Base-by-base conservation (phyloP, 2,113 vertebrate genomes). In the Myotis brandtii region DNA sequence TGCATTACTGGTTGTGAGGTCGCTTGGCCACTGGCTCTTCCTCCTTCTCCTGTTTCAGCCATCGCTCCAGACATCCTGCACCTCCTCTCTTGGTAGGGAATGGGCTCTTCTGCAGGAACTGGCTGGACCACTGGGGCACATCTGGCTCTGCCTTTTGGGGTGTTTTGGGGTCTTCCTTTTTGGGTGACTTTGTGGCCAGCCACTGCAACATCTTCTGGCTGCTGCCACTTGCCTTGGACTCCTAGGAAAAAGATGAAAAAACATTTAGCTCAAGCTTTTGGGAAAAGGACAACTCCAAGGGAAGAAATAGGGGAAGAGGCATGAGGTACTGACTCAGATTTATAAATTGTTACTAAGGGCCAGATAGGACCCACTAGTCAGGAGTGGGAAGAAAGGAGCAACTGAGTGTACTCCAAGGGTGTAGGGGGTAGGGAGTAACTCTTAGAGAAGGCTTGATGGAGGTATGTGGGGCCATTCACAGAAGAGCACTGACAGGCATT, bases 121-220 rank as follows among this genome's bases (percentile, higher is more conserved):
- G 97, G 66, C 98, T 98, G 13, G 94, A 94, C 92, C 98, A 98
- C 82, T 92, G 98, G 40, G 97, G 80, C 1, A 81, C 59, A n/a
- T 95, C 50, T 0, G 98, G 86, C 96, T 98, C 97, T 98, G 99
- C 97, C 98, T 99, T 99, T 50, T 96, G 94, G 3, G 99, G 97
- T n/a, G 98, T 95, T 32, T 97, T 76, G 17, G 88, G 50, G 6
- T 54, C 52, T 87, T 97, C 94, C 73, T 96, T 97, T 91, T 97
- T 98, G 11, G 99, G 98, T 17, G 98, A 96, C 25, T 98, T 94
- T 48, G 92, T 99, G 91, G 98, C 98, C 93, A 99, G 98, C 99
- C 99, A 99, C 69, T 97, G 98, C 97, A 98, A 97, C 99, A 99
- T 99, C 97, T 72, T 97, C 97, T 99, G 99, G 94, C 98, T 99